Evolutionary conservation across 1,140 invertebrate species (phyloP).

Genomic region (Probaryconus sp.): DNA sequence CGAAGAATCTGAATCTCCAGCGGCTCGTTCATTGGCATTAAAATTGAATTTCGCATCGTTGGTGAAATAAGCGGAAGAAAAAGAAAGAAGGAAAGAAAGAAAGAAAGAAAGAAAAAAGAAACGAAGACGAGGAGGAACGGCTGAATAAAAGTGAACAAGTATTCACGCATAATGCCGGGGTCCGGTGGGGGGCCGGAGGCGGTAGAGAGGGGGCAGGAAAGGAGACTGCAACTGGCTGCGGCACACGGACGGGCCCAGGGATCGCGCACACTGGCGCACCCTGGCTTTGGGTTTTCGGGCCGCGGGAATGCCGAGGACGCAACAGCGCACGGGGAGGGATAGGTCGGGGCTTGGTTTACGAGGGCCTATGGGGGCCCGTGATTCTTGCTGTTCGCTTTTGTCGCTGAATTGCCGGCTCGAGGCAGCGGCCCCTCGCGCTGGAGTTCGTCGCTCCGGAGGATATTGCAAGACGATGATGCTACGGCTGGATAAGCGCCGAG

Average conservation of each 20-base stretch:
- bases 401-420: constrained; percentile 44
- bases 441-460: constrained; percentile 59
- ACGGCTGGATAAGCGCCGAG: constrained; percentile 56
- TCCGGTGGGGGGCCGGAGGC: not conserved
- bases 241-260: constrained; percentile 7
- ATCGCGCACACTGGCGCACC: constrained; percentile 48
- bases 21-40: too few relatives aligned
- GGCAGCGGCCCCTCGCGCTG: constrained; percentile 34
- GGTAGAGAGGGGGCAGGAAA: not conserved
- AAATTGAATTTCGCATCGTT: not conserved
- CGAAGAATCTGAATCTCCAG: too few relatives aligned
- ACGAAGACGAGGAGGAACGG: constrained; percentile 15
- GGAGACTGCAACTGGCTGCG: not conserved
- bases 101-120: not conserved
- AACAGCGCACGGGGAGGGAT: constrained; percentile 45
- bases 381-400: constrained; percentile 57
- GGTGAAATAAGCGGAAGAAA: constrained; percentile 31
- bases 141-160: constrained; percentile 45
- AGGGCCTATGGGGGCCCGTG: constrained; percentile 52
- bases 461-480: constrained; percentile 59
- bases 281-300: constrained; percentile 48
- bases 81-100: constrained; percentile 1
- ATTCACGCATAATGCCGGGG: constrained; percentile 17
- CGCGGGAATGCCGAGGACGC: constrained; percentile 58
- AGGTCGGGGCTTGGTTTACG: constrained; percentile 57